Evolutionary conservation across 2,888 invertebrate genomes (phyloP).

Genomic region (Lasioglossum villosulum): DNA sequence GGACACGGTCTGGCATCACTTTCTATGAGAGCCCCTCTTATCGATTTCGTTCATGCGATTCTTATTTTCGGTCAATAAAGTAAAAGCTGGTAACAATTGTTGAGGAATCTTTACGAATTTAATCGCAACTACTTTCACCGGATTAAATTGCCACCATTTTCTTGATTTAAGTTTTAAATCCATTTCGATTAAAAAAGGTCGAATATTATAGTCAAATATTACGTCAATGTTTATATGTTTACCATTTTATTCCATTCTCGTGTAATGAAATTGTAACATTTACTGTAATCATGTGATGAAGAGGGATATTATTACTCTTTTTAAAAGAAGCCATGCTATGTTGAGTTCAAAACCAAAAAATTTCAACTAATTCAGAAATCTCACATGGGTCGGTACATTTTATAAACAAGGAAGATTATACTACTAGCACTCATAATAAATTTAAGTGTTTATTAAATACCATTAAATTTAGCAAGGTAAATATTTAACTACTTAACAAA

Average conservation of each 20-base stretch:
- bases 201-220: too few species aligned
- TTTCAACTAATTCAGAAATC: background rate
- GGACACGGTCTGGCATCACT: slow-evolving; percentile 31
- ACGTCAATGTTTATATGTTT: background rate
- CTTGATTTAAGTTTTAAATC: background rate
- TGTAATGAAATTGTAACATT: background rate
- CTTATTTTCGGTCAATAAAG: background rate
- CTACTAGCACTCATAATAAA: background rate
- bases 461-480: background rate
- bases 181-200: background rate
- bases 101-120: background rate
- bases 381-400: background rate
- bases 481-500: background rate
- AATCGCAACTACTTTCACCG: slow-evolving; percentile 8
- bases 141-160: background rate
- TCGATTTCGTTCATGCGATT: slow-evolving; percentile 20
- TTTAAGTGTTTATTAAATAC: background rate
- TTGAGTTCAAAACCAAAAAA: background rate
- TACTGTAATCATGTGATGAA: background rate
- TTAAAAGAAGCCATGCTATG: background rate
- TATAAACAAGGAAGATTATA: background rate
- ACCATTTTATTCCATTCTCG: background rate
- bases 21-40: slow-evolving; percentile 21
- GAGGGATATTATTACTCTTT: background rate
- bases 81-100: background rate